phyloP scores from a whole-genome alignment of 64 coral and sea anemone genomes.

The Montipora capricornis region DNA sequence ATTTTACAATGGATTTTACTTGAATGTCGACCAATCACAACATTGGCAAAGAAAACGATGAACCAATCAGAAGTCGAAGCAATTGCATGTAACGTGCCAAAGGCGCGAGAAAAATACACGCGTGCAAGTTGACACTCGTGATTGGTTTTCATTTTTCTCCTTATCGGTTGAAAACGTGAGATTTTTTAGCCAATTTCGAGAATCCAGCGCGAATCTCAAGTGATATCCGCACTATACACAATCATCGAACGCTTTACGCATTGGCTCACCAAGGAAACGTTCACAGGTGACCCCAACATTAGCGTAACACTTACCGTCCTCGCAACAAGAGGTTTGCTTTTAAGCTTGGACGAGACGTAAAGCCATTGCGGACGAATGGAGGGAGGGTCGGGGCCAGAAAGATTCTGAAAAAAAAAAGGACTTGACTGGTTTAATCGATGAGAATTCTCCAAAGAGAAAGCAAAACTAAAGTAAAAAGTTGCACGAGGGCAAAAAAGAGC shows the following conservation, averaged over 20 bases:
- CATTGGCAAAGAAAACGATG: background rate
- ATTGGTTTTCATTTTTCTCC: too few species aligned
- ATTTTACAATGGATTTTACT: background rate
- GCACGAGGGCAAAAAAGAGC: too few species aligned
- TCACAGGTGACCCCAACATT: background rate
- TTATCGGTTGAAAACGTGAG: too few species aligned
- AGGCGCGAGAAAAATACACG: too few species aligned
- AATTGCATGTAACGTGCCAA: too few species aligned
- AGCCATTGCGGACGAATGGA: constrained; percentile 91
- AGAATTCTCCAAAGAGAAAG: background rate
- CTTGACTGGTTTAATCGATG: background rate
- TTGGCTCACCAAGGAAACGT: background rate
- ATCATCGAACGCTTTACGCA: background rate
- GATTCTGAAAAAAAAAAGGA: constrained; percentile 60
- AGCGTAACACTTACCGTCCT: constrained; percentile 8
- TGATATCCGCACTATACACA: background rate
- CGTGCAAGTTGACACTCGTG: too few species aligned
- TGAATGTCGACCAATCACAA: background rate
- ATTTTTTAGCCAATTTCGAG: too few species aligned
- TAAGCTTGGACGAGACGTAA: constrained; percentile 56
- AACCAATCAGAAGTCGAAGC: background rate
- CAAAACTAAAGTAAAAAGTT: too few species aligned
- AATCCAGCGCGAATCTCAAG: too few species aligned
- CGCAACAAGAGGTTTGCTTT: constrained; percentile 14
- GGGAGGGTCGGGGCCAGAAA: constrained; percentile 72